phyloP scores from a whole-genome alignment of 2,113 vertebrate species.

The Columba livia region DNA sequence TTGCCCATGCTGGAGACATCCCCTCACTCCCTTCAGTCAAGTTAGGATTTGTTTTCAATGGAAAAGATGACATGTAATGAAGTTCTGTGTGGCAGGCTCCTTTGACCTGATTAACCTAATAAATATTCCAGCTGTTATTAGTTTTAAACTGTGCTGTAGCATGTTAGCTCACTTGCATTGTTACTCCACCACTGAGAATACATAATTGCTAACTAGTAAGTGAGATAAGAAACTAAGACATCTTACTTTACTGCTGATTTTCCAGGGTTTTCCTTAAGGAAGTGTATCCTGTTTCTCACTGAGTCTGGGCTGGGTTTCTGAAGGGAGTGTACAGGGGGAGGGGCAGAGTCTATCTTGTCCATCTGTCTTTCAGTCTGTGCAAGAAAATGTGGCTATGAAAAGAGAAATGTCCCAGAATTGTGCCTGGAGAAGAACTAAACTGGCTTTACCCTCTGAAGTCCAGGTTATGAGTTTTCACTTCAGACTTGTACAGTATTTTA shows the following conservation, averaged over 20 bases:
- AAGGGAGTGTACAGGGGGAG: neutral
- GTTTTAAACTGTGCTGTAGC: neutral
- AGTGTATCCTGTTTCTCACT: neutral
- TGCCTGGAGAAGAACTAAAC: neutral
- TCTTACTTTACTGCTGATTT: neutral
- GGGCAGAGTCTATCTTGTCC: neutral
- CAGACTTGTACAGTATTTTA: neutral
- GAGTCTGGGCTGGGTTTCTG: rapidly evolving
- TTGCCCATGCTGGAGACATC: slow-evolving; percentile 26
- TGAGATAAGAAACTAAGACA: neutral
- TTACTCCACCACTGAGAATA: neutral
- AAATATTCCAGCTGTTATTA: neutral
- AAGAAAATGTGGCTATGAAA: neutral
- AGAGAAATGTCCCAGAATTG: neutral
- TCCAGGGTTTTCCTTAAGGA: neutral
- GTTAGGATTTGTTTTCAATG: slow-evolving; percentile 55
- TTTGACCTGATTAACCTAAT: slow-evolving; percentile 47
- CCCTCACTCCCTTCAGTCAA: neutral
- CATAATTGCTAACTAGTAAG: neutral
- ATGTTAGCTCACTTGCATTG: neutral
- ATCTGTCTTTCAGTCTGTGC: neutral
- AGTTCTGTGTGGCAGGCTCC: neutral
- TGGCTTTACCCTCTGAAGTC: neutral
- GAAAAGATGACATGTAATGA: slow-evolving; percentile 59
- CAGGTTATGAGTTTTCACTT: neutral